Percentiles rank a stretch among this genome's conserved stretches.
Conservation (phyloP, 1,140 invertebrate genomes). For the Phymorhynchus buccinoides region DNA sequence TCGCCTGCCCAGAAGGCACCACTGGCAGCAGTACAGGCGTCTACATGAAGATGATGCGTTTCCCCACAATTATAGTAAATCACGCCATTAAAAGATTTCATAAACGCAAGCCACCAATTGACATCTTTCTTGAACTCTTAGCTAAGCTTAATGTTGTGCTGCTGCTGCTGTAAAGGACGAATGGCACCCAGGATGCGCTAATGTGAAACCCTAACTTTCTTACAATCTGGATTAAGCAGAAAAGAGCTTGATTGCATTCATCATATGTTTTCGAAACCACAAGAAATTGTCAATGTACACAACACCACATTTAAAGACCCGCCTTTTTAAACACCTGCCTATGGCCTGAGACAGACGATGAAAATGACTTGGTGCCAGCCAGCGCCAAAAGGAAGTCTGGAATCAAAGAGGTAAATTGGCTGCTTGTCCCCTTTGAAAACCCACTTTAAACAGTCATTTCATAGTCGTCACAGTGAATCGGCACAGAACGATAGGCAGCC, state of each 20-base stretch:
- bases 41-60: not conserved
- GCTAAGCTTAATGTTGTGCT: slow-evolving; percentile 6
- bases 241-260: not conserved
- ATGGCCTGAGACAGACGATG: slow-evolving; percentile 17
- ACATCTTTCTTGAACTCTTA: slow-evolving; percentile 3
- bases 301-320: not conserved
- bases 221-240: not conserved
- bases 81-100: not conserved
- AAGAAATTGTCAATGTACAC: slow-evolving; percentile 27
- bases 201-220: slow-evolving; percentile 18
- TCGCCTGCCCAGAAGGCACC: slow-evolving; percentile 13
- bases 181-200: slow-evolving; percentile 2
- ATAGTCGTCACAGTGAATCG: not conserved
- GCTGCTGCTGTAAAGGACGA: not conserved
- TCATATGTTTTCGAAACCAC: not conserved
- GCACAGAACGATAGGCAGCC: slow-evolving; percentile 1
- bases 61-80: slow-evolving; percentile 5
- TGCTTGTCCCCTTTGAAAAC: not conserved
- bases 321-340: slow-evolving; percentile 1
- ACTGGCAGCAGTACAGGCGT: slow-evolving; percentile 1
- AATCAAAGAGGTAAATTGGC: not conserved
- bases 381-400: slow-evolving; percentile 1
- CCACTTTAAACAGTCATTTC: not conserved
- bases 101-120: not conserved
- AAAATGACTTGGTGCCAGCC: slow-evolving; percentile 4